phyloP scores from a whole-genome alignment of 1,140 invertebrate genomes.

The Neuroterus valhalla region DNA sequence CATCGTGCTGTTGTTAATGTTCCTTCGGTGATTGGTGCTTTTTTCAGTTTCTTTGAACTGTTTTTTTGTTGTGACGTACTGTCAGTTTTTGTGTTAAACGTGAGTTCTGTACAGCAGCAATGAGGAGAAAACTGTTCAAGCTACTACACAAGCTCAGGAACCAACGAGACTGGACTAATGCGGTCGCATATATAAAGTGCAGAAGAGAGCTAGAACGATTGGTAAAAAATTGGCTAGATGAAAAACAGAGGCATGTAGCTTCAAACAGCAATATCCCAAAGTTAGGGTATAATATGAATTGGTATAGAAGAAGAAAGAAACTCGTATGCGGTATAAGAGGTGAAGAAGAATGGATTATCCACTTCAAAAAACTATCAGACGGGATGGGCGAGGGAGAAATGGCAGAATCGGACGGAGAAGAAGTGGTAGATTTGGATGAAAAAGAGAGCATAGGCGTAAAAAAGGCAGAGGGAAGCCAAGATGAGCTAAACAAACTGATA shows the following conservation, averaged over 20 bases:
- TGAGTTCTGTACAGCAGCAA: no score
- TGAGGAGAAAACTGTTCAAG: conserved; percentile 17
- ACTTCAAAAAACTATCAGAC: conserved; percentile 1
- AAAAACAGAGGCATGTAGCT: no score
- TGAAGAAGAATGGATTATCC: background rate
- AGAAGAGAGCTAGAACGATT: conserved; percentile 14
- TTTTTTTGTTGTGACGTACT: no score
- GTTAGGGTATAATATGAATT: conserved; percentile 10
- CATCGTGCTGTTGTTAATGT: no score
- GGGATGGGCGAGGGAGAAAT: background rate
- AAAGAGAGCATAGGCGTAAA: background rate
- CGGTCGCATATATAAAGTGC: background rate
- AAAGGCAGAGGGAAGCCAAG: background rate
- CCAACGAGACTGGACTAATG: background rate
- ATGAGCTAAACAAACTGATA: no score
- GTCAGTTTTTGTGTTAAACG: no score
- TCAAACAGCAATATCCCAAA: background rate
- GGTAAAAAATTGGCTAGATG: no score
- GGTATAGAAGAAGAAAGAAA: conserved; percentile 27
- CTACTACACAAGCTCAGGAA: conserved; percentile 10
- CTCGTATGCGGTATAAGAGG: background rate
- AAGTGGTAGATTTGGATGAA: background rate
- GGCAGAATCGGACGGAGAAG: background rate
- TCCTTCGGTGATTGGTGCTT: no score
- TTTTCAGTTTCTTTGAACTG: no score